Evolutionary conservation across 2,113 vertebrate species (phyloP).

Genomic region (Emberiza fucata): DNA sequence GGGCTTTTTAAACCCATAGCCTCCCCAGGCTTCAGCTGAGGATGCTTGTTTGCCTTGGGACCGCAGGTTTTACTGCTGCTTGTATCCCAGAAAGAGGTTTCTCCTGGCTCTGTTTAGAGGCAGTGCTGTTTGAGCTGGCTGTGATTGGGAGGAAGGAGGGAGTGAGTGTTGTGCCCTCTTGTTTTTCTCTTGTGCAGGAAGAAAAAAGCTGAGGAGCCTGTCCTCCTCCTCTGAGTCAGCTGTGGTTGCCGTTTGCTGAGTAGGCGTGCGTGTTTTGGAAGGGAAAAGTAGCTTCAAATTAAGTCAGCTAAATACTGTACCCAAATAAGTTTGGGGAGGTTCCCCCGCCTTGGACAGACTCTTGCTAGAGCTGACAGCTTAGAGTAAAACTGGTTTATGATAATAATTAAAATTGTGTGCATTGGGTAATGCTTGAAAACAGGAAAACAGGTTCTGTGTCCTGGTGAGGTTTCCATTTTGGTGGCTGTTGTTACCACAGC

Average conservation of each 20-base stretch:
- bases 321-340: neutral
- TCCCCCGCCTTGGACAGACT: neutral
- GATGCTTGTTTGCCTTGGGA: slow-evolving; percentile 26
- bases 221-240: slow-evolving; percentile 55
- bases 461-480: neutral
- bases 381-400: neutral
- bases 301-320: slow-evolving; percentile 2
- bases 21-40: neutral
- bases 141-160: slow-evolving; percentile 25
- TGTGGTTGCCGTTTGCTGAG: slow-evolving; percentile 50
- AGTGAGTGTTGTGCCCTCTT: slow-evolving; percentile 38
- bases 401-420: neutral
- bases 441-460: neutral
- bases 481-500: neutral
- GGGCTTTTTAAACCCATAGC: neutral
- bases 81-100: neutral
- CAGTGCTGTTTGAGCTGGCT: slow-evolving; percentile 8
- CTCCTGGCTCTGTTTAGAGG: neutral
- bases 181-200: slow-evolving; percentile 49
- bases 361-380: neutral
- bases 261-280: slow-evolving; percentile 45
- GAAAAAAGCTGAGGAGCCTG: slow-evolving; percentile 43
- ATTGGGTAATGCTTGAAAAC: neutral
- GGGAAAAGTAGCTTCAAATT: slow-evolving; percentile 36
- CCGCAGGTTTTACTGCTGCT: neutral